phyloP scores from a whole-genome alignment of 2,113 vertebrate genomes.

The Antennarius striatus region DNA sequence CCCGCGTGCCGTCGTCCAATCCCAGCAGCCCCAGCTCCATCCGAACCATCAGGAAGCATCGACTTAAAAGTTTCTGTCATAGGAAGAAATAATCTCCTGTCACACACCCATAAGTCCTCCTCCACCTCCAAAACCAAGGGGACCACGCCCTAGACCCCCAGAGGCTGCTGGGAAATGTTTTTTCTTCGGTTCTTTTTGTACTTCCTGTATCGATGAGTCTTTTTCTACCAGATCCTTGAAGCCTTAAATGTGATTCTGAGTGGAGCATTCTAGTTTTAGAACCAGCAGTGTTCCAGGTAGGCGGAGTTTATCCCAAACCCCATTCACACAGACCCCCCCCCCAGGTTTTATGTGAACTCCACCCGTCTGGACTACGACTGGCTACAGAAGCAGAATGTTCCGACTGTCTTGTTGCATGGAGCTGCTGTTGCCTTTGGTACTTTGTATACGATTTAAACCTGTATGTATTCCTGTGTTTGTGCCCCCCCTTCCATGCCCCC shows the following conservation, averaged over 20 bases:
- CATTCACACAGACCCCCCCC: background rate
- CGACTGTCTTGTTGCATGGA: constrained; percentile 68
- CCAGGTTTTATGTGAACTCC: too few relatives aligned
- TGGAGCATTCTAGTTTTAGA: constrained; percentile 55
- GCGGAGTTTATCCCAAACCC: constrained; percentile 13
- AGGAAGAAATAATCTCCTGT: constrained; percentile 14
- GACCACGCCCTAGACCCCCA: constrained; percentile 33
- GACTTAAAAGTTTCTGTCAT: background rate
- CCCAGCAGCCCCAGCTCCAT: too few relatives aligned
- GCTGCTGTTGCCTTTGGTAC: constrained; percentile 68
- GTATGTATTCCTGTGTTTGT: constrained; percentile 27
- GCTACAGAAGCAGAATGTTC: constrained; percentile 40
- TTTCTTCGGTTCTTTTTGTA: constrained; percentile 20
- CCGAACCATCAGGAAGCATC: background rate
- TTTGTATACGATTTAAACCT: constrained; percentile 58
- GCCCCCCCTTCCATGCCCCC: constrained; percentile 13
- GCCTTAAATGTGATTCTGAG: constrained; percentile 71
- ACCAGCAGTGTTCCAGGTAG: constrained; percentile 16
- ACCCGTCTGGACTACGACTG: background rate
- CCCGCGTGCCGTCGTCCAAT: too few relatives aligned
- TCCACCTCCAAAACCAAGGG: constrained; percentile 11
- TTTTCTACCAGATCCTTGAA: constrained; percentile 63
- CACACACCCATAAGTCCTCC: background rate
- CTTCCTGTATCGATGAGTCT: constrained; percentile 31
- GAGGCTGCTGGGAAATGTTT: constrained; percentile 60